Percentiles rank a stretch among this genome's conserved stretches.
Evolutionary conservation across 2,797 vertebrate species (phyloP).

Genomic region (Sphenodon punctatus): DNA sequence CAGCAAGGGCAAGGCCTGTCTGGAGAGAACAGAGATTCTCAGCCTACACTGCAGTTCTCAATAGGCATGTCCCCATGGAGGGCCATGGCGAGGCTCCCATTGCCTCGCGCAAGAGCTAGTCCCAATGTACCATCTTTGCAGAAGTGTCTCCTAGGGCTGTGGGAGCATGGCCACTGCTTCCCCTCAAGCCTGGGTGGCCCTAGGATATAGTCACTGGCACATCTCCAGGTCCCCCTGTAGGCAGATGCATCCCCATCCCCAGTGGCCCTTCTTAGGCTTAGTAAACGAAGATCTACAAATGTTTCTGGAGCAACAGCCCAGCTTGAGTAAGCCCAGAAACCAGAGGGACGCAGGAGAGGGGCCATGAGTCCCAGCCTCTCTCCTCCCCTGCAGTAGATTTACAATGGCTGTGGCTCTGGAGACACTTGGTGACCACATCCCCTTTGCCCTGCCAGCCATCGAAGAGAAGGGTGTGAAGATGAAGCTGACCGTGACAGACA

Average conservation of each 20-base stretch:
- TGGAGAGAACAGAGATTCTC: not conserved
- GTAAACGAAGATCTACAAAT: too few species aligned
- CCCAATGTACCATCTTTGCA: not conserved
- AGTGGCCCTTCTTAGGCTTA: too few species aligned
- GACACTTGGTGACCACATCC: not conserved
- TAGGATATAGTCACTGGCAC: too few species aligned
- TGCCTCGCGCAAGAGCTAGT: not conserved
- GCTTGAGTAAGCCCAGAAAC: not conserved
- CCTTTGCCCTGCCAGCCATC: slow-evolving; percentile 73
- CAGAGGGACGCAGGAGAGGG: not conserved
- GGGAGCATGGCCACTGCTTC: not conserved
- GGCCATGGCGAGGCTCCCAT: not conserved
- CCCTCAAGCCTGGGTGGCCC: too few species aligned
- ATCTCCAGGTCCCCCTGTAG: too few species aligned
- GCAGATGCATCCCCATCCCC: too few species aligned
- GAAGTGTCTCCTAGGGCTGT: not conserved
- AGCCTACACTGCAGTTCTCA: too few species aligned
- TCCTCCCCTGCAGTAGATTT: too few species aligned
- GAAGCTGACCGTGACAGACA: slow-evolving; percentile 89
- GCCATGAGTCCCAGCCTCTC: not conserved
- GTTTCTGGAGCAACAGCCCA: too few species aligned
- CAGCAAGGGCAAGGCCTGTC: not conserved
- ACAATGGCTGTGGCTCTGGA: too few species aligned
- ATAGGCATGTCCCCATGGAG: not conserved
- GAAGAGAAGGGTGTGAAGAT: slow-evolving; percentile 88